Evolutionary conservation across 2,888 invertebrate species (phyloP), one percentile per base, ranked within the genome.

Genomic region (Beris chalybata): DNA sequence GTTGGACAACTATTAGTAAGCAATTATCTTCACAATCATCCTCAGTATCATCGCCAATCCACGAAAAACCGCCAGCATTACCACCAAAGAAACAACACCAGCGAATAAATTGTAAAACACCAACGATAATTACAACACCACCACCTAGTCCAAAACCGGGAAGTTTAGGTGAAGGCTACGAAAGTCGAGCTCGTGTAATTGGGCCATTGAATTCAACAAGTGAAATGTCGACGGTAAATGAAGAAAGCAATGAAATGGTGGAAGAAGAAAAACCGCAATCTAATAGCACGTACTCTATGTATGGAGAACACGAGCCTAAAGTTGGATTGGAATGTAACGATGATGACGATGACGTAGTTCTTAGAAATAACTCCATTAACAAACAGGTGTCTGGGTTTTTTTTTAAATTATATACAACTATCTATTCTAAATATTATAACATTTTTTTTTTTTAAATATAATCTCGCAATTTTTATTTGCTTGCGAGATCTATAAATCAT

Each of bases 41-140:
- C 31, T 43, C 69, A 38, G 68, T 67, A 52, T 70, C 72, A 61
- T 71, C 71, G 58, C 70, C 72, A 31, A 71, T 64, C 13, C 70
- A 65, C 55, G 78, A 82, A 75, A 79, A 81, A 70, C 86, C 87
- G 52, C 86, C 86, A 31, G 86, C 87, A 58, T 77, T 87, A 74
- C 87, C 87, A 67, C 87, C 86, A 70, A 86, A 86, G 78, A 81
- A 82, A 73, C 81, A 81, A 73, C 80, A 81, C 75, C 85, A 77
- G 76, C 85, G 77, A 77, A 83, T 78, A 74, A 83, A 76, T 78
- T 74, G 75, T 67, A 85, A 80, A 72, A 75, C 76, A 44, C 77
- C 77, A 64, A 76, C 76, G 63, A 78, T 81, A 70, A 81, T 85
- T 78, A 70, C 80, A 79, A 75, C 85, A 77, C 73, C 82, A 76